Conservation (phyloP, 1,140 invertebrate species). For the Brachionus rotundiformis region DNA sequence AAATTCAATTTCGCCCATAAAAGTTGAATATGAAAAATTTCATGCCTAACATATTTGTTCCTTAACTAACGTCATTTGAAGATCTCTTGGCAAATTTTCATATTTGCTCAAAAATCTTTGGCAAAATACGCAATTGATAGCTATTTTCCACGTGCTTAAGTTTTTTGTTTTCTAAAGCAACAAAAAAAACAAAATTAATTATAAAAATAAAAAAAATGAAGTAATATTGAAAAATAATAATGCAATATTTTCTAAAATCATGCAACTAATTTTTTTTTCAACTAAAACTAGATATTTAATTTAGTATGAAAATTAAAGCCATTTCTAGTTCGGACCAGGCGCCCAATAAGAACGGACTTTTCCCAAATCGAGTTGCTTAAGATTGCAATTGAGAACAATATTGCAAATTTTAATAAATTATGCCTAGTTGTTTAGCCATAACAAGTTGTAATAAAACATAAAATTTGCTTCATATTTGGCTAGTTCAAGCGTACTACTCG, state of each 20-base stretch:
- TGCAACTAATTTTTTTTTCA: neutral
- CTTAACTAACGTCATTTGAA: neutral
- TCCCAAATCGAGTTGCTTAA: neutral
- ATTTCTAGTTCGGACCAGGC: neutral
- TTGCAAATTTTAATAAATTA: constrained; percentile 7
- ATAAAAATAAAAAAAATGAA: no score
- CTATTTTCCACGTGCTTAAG: neutral
- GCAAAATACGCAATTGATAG: neutral
- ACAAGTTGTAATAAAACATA: neutral
- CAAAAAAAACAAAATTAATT: neutral
- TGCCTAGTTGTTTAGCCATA: neutral
- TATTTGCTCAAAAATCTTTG: neutral
- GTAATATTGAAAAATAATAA: neutral
- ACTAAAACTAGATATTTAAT: neutral
- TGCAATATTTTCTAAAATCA: constrained; percentile 7
- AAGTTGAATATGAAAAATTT: neutral
- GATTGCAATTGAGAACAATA: neutral
- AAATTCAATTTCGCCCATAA: neutral
- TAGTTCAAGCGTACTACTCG: neutral
- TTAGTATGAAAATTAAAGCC: neutral
- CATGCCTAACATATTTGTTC: neutral
- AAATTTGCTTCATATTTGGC: neutral
- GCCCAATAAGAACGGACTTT: neutral
- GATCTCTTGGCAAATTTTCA: neutral
- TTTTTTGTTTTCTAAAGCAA: neutral